A percentile compares a stretch with the other conserved stretches of the same genome.
phyloP scores from a whole-genome alignment of 2,888 invertebrate genomes.

The Perithous albicinctus region DNA sequence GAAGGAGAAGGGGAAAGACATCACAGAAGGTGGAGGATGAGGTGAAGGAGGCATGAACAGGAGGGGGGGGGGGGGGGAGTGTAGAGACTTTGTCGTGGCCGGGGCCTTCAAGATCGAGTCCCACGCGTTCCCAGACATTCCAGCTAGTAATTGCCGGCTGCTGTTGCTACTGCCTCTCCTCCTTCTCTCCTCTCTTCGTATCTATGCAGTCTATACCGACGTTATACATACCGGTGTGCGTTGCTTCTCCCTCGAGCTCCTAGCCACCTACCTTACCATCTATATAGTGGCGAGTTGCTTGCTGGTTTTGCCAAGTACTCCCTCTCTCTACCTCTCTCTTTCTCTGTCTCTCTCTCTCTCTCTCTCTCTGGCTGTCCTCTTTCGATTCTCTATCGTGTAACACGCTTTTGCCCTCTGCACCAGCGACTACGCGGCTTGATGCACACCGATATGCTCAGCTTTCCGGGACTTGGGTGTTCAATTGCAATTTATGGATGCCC shows the following conservation, averaged over 20 bases:
- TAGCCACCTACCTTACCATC: conserved; percentile 14
- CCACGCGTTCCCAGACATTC: conserved; percentile 83
- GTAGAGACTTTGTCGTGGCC: conserved; percentile 67
- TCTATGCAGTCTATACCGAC: conserved; percentile 53
- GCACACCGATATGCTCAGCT: conserved; percentile 22
- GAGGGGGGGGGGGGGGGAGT: too few species aligned
- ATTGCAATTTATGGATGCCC: conserved; percentile 8
- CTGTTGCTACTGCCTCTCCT: conserved; percentile 71
- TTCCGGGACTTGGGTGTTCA: conserved; percentile 2
- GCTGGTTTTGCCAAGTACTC: conserved; percentile 41
- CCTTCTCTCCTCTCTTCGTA: conserved; percentile 44
- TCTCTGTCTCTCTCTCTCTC: conserved; percentile 47
- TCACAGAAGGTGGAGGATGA: conserved; percentile 35
- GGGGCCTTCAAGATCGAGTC: conserved; percentile 80
- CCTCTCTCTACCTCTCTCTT: conserved; percentile 36
- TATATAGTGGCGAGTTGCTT: conserved; percentile 45
- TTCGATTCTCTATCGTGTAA: conserved; percentile 54
- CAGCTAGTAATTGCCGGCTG: conserved; percentile 82
- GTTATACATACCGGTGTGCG: conserved; percentile 43
- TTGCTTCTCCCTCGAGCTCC: conserved; percentile 64
- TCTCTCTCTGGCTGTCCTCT: conserved; percentile 37
- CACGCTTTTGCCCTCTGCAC: conserved; percentile 63
- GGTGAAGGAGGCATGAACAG: conserved; percentile 19
- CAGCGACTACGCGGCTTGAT: conserved; percentile 53
- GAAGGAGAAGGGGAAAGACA: conserved; percentile 44